These are phyloP conservation scores for Diaperis boleti DNA, from an alignment of 2,888 invertebrate species.

Conservation along the genomic window DNA sequence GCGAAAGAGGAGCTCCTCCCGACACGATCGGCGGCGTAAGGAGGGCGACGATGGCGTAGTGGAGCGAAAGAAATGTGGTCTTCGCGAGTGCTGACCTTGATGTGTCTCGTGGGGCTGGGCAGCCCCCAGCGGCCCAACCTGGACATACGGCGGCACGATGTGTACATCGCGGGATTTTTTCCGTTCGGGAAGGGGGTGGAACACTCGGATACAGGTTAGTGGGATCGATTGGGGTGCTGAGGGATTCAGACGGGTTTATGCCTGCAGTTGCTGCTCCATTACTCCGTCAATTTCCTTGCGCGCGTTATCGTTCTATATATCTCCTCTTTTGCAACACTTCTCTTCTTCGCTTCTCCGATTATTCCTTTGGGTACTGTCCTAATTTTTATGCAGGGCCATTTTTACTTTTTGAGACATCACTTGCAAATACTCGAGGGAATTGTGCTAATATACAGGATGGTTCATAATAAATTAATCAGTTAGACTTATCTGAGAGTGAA, in stretches of 20 bases:
- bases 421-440: too few species aligned
- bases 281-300: too few species aligned
- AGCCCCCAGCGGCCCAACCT: conserved; percentile 75
- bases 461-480: too few species aligned
- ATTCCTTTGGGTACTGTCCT: too few species aligned
- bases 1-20: not conserved
- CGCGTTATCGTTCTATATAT: too few species aligned
- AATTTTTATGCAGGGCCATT: too few species aligned
- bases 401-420: too few species aligned
- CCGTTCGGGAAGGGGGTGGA: conserved; percentile 88
- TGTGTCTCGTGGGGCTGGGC: conserved; percentile 41
- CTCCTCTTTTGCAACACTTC: too few species aligned
- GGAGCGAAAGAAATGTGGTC: conserved; percentile 15
- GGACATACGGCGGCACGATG: conserved; percentile 81
- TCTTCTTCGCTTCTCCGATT: too few species aligned
- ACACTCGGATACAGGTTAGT: conserved; percentile 81
- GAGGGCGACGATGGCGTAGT: conserved; percentile 26
- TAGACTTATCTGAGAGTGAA: too few species aligned
- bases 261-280: too few species aligned
- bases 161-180: conserved; percentile 94
- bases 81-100: conserved; percentile 4
- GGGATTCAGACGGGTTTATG: conserved; percentile 4
- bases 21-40: not conserved
- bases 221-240: conserved; percentile 3
- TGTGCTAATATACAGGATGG: too few species aligned